phyloP scores from a whole-genome alignment of 2,797 vertebrate species.

The Myripristis jacobus region DNA sequence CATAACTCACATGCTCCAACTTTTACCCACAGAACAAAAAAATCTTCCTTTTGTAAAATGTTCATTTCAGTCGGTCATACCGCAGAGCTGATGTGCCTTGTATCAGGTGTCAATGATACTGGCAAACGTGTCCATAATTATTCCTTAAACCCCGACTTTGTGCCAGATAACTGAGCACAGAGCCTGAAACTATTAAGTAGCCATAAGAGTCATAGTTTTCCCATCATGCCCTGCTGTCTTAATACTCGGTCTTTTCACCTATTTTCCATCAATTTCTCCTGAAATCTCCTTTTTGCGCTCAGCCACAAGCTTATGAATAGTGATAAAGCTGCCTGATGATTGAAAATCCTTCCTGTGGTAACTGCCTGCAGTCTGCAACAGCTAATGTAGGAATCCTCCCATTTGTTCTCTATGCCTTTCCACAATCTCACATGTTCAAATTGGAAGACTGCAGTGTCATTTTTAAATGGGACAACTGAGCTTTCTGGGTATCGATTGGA shows the following conservation, averaged over 20 bases:
- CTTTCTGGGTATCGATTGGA: not conserved
- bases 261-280: constrained; percentile 15
- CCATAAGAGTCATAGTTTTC: constrained; percentile 51
- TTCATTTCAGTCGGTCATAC: constrained; percentile 59
- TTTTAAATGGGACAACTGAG: constrained; percentile 10
- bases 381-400: not conserved
- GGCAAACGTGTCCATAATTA: constrained; percentile 38
- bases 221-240: constrained; percentile 62
- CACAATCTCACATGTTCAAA: constrained; percentile 26
- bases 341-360: constrained; percentile 29
- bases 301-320: constrained; percentile 42
- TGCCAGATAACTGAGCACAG: constrained; percentile 44
- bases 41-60: constrained; percentile 67
- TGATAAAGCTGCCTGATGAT: constrained; percentile 54
- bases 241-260: constrained; percentile 29
- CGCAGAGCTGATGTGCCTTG: constrained; percentile 86
- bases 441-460: constrained; percentile 15
- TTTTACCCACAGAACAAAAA: constrained; percentile 70
- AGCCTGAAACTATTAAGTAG: constrained; percentile 59
- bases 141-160: constrained; percentile 19
- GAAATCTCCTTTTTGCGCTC: constrained; percentile 39
- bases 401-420: constrained; percentile 3
- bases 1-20: constrained; percentile 78
- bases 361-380: constrained; percentile 55
- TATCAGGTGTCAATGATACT: constrained; percentile 87